Base-by-base conservation (phyloP, 2,888 invertebrate genomes). In the Tricholauxania praeusta region DNA sequence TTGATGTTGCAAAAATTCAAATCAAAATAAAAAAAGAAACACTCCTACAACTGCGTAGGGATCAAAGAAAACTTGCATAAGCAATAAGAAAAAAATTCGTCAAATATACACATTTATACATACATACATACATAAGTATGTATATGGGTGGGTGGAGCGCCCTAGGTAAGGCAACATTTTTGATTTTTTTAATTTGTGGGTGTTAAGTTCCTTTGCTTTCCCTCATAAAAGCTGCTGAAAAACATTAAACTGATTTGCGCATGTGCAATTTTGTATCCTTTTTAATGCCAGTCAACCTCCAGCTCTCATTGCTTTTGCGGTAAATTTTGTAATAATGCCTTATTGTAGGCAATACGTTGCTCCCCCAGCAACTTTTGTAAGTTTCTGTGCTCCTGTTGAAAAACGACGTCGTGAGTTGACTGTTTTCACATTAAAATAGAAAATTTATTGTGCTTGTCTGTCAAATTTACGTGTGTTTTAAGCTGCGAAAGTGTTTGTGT, bases 331-430 rank as follows among this genome's bases (percentile, higher is more conserved):
- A 12, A 47, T 19, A 48, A 17, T 62, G 14, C 62, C 39, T 12
- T 17, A 39, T 5, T 15, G 39, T 32, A 39, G 53, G 55, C 14
- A 39, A 17, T 0, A 48, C 28, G 48, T 39, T 17, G 47, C 62
- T 22, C 22, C 39, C 17, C 39, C n/a, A 12, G 22, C 39, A 2
- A 19, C 51, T n/a, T 22, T 19, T 17, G 5, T 5, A 19, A 28
- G 12, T 32, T 74, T 52, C 82, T 86, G 85, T 0, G 75, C 72
- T 69, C 86, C 86, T 84, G 80, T 67, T 84, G 72, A 75, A 82
- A 83, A 83, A 77, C 81, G 82, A 84, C 85, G 85, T 85, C 83
- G 83, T 83, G 82, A 83, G 84, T 83, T 86, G 85, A 86, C 86
- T 86, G 84, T 83, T 86, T 84, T 86, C 85, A 79, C 39, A 39